Percentiles rank a stretch among this genome's conserved stretches.
phyloP scores from a whole-genome alignment of 2,113 vertebrate species.

The Callospermophilus lateralis region DNA sequence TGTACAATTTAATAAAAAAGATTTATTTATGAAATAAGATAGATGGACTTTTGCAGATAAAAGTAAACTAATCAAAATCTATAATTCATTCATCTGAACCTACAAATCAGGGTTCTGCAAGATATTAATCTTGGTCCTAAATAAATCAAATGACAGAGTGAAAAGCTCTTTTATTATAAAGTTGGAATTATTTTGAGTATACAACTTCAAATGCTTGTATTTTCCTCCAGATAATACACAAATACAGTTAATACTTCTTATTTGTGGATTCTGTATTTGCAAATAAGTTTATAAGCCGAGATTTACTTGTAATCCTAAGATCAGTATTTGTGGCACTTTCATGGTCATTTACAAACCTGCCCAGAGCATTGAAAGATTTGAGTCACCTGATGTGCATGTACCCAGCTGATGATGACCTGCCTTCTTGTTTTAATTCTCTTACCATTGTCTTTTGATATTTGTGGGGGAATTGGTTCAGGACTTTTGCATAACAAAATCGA shows the following conservation, averaged over 20 bases:
- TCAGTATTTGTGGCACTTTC: too few species aligned
- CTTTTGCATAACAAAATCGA: too few species aligned
- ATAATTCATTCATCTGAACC: constrained; percentile 60
- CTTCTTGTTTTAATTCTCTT: too few species aligned
- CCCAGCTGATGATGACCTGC: too few species aligned
- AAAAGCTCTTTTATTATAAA: not conserved
- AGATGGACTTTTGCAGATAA: constrained; percentile 43
- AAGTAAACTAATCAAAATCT: constrained; percentile 61
- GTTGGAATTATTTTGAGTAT: not conserved
- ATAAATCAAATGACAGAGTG: constrained; percentile 38
- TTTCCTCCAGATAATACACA: not conserved
- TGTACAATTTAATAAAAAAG: constrained; percentile 41
- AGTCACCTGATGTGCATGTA: too few species aligned
- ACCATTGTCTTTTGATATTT: too few species aligned
- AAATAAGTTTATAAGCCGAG: not conserved
- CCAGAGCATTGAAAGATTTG: too few species aligned
- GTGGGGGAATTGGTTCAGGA: too few species aligned
- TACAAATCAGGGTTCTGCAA: constrained; percentile 37
- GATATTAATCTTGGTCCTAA: not conserved
- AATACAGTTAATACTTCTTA: not conserved
- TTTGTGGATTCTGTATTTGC: not conserved
- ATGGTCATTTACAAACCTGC: too few species aligned
- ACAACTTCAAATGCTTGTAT: not conserved
- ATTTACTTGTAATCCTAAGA: not conserved
- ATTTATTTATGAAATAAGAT: constrained; percentile 42